phyloP scores from a whole-genome alignment of 2,113 vertebrate species.

The Australoheros scitulus region DNA sequence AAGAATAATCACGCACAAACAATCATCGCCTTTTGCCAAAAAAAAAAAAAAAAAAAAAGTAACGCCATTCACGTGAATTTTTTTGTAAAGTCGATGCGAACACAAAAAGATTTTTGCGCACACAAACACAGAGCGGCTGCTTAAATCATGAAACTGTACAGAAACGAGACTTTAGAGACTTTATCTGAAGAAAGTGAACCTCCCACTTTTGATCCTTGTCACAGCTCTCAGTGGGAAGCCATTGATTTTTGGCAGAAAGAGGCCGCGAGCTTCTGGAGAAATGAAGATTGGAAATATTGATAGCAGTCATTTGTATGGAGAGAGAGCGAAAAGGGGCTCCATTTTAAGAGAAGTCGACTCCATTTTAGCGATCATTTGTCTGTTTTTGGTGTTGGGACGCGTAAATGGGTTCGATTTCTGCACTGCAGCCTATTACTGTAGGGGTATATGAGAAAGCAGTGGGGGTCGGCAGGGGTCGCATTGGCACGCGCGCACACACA shows the following conservation, averaged over 20 bases:
- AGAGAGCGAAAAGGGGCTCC: slow-evolving; percentile 21
- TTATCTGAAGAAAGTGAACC: slow-evolving; percentile 47
- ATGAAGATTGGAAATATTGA: slow-evolving; percentile 80
- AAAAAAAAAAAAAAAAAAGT: neutral
- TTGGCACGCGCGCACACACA: neutral
- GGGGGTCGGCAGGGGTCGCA: slow-evolving; percentile 30
- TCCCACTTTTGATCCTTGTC: slow-evolving; percentile 64
- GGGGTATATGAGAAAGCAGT: slow-evolving; percentile 56
- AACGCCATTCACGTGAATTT: neutral
- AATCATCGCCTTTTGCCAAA: neutral
- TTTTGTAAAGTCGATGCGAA: slow-evolving; percentile 1
- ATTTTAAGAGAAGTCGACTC: slow-evolving; percentile 51
- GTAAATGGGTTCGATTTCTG: slow-evolving; percentile 69
- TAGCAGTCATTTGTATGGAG: slow-evolving; percentile 69
- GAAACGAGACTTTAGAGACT: slow-evolving; percentile 51
- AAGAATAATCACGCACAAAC: too few relatives aligned
- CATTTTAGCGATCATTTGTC: slow-evolving; percentile 67
- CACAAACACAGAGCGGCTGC: neutral
- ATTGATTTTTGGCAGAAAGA: slow-evolving; percentile 74
- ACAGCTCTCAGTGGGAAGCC: slow-evolving; percentile 62
- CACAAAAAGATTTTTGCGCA: slow-evolving; percentile 6
- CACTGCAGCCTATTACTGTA: slow-evolving; percentile 65
- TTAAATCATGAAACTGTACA: slow-evolving; percentile 56
- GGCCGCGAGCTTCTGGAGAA: slow-evolving; percentile 51
- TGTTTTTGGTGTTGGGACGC: slow-evolving; percentile 60